These are phyloP conservation scores for Atlantisia rogersi DNA, from an alignment of 2,113 vertebrate genomes.

Conservation along the genomic window DNA sequence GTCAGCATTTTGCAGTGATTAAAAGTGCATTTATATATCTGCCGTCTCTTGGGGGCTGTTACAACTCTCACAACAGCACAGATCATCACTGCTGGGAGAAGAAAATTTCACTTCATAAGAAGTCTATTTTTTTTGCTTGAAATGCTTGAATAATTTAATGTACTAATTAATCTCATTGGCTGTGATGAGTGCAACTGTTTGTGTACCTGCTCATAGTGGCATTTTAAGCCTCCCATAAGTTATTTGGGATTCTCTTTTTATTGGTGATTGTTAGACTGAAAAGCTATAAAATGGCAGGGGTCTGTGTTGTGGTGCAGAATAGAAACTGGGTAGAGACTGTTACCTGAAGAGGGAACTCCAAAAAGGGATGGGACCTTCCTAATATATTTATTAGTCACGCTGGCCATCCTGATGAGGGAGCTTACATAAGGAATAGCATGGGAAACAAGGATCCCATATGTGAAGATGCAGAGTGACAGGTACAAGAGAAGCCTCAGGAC, in stretches of 20 bases:
- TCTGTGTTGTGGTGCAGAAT: not conserved
- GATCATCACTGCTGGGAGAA: not conserved
- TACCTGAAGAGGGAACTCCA: not conserved
- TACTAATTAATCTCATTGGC: not conserved
- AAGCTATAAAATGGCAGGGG: accelerated
- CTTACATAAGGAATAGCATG: not conserved
- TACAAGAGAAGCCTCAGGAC: not conserved
- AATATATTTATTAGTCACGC: not conserved
- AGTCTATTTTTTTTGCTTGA: not conserved
- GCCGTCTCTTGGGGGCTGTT: not conserved
- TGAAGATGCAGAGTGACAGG: not conserved
- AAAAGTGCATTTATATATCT: not conserved
- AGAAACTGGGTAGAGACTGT: not conserved
- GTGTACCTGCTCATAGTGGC: not conserved
- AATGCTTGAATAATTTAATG: not conserved
- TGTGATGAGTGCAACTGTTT: not conserved
- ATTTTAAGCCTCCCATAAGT: not conserved
- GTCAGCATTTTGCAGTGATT: conserved; percentile 10
- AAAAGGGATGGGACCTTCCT: not conserved
- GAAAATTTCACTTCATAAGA: not conserved
- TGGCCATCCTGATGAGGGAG: not conserved
- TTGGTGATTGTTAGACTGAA: not conserved
- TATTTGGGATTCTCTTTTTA: not conserved
- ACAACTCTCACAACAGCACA: not conserved
- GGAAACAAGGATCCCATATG: not conserved